Percentiles rank a stretch among this genome's conserved stretches.
Evolutionary conservation across 2,113 vertebrate species (phyloP).

Genomic region (Tursiops truncatus): DNA sequence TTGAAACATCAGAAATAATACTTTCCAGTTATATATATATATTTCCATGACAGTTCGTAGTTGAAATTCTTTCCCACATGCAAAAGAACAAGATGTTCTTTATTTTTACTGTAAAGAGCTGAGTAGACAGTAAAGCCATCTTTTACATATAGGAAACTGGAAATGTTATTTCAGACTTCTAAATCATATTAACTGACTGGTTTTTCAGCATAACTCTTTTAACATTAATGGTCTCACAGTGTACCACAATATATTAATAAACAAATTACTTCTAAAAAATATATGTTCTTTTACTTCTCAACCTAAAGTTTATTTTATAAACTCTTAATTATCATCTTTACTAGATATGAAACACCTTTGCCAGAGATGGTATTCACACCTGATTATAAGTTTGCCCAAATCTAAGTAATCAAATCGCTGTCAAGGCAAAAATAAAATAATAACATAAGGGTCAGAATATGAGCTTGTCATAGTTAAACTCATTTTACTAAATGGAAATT

Average conservation of each 20-base stretch:
- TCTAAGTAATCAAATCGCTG: background rate
- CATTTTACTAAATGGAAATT: background rate
- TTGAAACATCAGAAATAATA: background rate
- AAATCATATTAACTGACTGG: background rate
- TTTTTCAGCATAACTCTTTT: background rate
- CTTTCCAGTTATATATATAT: background rate
- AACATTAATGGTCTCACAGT: background rate
- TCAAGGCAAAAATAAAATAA: background rate
- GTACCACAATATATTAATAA: background rate
- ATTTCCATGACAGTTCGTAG: background rate
- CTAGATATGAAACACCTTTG: background rate
- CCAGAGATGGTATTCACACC: background rate
- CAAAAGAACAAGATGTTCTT: background rate
- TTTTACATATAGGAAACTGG: background rate
- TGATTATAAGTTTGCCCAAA: constrained; percentile 9
- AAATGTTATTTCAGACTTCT: constrained; percentile 7
- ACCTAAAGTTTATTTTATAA: background rate
- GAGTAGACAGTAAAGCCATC: background rate
- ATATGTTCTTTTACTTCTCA: background rate
- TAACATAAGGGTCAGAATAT: background rate
- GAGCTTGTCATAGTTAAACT: background rate
- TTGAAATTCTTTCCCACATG: background rate
- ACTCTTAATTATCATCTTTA: background rate
- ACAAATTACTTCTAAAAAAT: background rate
- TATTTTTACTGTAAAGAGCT: constrained; percentile 3